A percentile compares a stretch with the other conserved stretches of the same genome.
Evolutionary conservation across 2,113 vertebrate species (phyloP).

Genomic region (Reinhardtius hippoglossoides): DNA sequence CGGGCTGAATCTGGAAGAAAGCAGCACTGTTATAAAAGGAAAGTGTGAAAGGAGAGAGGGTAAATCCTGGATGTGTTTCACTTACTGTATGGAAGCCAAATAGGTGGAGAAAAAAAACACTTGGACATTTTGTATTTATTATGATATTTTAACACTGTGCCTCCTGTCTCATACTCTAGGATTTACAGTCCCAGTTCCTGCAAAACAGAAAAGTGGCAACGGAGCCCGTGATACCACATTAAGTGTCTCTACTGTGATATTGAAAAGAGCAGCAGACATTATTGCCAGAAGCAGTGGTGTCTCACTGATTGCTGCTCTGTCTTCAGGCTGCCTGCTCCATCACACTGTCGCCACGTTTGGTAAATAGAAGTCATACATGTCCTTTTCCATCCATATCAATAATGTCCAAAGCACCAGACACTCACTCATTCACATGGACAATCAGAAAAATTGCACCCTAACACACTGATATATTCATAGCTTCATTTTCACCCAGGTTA

Average conservation of each 20-base stretch:
- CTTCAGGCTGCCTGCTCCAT: conserved; percentile 43
- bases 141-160: background rate
- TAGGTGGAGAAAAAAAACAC: background rate
- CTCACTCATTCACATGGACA: conserved; percentile 55
- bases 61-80: conserved; percentile 19
- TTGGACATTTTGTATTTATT: background rate
- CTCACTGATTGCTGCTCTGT: conserved; percentile 55
- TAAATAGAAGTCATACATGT: conserved; percentile 22
- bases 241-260: conserved; percentile 43
- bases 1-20: conserved; percentile 22
- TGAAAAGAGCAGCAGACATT: conserved; percentile 32
- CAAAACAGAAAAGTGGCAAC: conserved; percentile 27
- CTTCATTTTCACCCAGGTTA: conserved; percentile 62
- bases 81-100: background rate
- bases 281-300: conserved; percentile 27
- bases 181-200: conserved; percentile 12
- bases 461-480: conserved; percentile 74
- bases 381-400: conserved; percentile 43
- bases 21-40: background rate
- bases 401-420: conserved; percentile 36
- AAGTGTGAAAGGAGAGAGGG: background rate
- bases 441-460: conserved; percentile 60
- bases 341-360: conserved; percentile 14
- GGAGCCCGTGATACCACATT: conserved; percentile 31
- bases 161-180: conserved; percentile 23